Evolutionary conservation across 2,113 vertebrate genomes (phyloP), one percentile per base, ranked within the genome.

Genomic region (Tychaedon coryphoeus): DNA sequence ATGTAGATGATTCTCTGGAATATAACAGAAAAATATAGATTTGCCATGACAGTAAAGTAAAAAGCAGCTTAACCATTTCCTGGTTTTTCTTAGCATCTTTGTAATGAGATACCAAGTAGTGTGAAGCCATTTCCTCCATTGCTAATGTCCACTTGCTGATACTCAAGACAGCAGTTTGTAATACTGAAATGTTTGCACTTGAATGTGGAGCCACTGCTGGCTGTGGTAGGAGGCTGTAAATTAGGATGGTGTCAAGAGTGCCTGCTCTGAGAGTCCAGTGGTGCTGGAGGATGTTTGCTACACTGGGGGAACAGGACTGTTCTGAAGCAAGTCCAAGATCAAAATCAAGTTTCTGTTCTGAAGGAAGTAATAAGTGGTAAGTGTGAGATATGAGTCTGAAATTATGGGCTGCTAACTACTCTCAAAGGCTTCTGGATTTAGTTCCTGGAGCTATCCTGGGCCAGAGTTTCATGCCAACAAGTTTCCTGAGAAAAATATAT

Each of bases 321-420:
- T 70, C 74, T 70, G 78, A 94, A 74, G 19, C 17, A 79, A 86
- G 64, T 58, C 36, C 57, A 71, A 40, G 23, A 25, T 79, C 12
- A 62, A 92, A 95, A 91, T 70, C 74, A 88, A 91, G 42, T 54
- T 54, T 85, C 42, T 50, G 5, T 66, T 93, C 60, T 88, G 51
- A 90, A 94, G 94, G 90, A 97, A 95, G 83, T 69, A 91, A 73
- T 89, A 93, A 82, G 66, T 82, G 89, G 86, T 95, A 95, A 86
- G 60, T 34, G 31, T 47, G 45, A 95, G 85, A 83, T 77, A 88
- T 28, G 26, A 82, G 14, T 51, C 42, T 88, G 77, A 95, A 95
- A 73, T 95, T 72, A 95, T 47, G 42, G 62, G 22, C 57, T 96
- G 93, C 66, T 91, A 94, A 92, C 60, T 90, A 56, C 60, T 16